These are phyloP conservation scores for Cephalopterus ornatus DNA, from an alignment of 2,113 vertebrate species.

Conservation along the genomic window DNA sequence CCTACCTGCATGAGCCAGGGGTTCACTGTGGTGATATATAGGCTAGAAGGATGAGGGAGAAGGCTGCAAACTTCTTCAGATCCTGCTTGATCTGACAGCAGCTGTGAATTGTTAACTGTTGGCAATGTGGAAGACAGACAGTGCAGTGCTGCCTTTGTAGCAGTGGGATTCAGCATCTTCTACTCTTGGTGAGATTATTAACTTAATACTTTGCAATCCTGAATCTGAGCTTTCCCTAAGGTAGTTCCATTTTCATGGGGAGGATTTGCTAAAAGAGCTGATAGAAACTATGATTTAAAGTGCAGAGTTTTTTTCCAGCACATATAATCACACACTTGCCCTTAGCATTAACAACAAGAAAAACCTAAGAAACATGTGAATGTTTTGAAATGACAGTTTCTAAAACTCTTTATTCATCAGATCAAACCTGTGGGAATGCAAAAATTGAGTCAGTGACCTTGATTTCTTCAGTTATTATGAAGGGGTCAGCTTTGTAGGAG, in stretches of 20 bases:
- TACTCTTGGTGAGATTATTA: not conserved
- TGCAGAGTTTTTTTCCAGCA: not conserved
- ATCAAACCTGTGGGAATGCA: not conserved
- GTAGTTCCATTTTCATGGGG: not conserved
- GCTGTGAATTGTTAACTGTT: not conserved
- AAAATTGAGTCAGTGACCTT: not conserved
- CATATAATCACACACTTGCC: not conserved
- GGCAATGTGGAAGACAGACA: not conserved
- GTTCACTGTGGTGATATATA: slow-evolving; percentile 4
- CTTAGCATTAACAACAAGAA: not conserved
- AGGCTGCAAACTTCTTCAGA: not conserved
- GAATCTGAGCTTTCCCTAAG: not conserved
- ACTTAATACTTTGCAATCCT: not conserved
- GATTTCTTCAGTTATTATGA: not conserved
- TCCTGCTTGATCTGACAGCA: not conserved
- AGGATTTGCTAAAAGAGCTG: not conserved
- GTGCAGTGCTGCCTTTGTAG: not conserved
- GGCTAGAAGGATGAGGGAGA: not conserved
- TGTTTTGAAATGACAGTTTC: not conserved
- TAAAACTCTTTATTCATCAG: not conserved
- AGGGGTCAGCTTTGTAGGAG: not conserved
- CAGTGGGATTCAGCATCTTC: not conserved
- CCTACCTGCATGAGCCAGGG: not conserved
- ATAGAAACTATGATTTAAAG: not conserved
- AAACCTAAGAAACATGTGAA: not conserved